Percentiles rank a stretch among this genome's conserved stretches.
phyloP scores from a whole-genome alignment of 2,888 invertebrate genomes.

The Aporophyla lueneburgensis region DNA sequence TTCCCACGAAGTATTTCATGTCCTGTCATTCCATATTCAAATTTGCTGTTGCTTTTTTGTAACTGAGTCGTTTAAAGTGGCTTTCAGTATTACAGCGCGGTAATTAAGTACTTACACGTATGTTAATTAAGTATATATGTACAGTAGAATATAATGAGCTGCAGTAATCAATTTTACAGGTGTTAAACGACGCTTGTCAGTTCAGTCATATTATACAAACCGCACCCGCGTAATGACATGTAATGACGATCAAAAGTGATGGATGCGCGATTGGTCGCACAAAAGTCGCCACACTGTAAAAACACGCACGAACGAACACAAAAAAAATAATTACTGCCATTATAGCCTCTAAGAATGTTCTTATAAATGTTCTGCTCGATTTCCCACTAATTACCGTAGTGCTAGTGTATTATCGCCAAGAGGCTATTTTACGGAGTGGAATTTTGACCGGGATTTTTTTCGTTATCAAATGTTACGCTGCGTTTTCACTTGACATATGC shows the following conservation, averaged over 20 bases:
- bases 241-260: conserved; percentile 46
- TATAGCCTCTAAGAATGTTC: conserved; percentile 44
- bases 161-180: conserved; percentile 42
- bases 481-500: neutral
- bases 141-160: conserved; percentile 31
- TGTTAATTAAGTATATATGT: conserved; percentile 25
- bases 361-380: conserved; percentile 39
- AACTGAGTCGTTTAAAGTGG: neutral
- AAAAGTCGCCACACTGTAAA: conserved; percentile 19
- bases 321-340: conserved; percentile 23
- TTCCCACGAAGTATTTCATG: no score
- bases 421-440: conserved; percentile 1
- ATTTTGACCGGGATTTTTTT: conserved; percentile 22
- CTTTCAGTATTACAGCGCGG: neutral
- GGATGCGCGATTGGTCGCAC: conserved; percentile 30
- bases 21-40: conserved; percentile 1
- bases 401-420: conserved; percentile 9
- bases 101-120: conserved; percentile 5
- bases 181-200: conserved; percentile 54
- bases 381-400: conserved; percentile 45
- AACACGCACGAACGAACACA: conserved; percentile 27
- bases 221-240: conserved; percentile 34
- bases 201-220: conserved; percentile 28
- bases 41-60: neutral
- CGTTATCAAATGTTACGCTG: conserved; percentile 8